Evolutionary conservation across 2,888 invertebrate species (phyloP), one percentile per base, ranked within the genome.

Genomic region (Scaptodrosophila latifasciaeformis): DNA sequence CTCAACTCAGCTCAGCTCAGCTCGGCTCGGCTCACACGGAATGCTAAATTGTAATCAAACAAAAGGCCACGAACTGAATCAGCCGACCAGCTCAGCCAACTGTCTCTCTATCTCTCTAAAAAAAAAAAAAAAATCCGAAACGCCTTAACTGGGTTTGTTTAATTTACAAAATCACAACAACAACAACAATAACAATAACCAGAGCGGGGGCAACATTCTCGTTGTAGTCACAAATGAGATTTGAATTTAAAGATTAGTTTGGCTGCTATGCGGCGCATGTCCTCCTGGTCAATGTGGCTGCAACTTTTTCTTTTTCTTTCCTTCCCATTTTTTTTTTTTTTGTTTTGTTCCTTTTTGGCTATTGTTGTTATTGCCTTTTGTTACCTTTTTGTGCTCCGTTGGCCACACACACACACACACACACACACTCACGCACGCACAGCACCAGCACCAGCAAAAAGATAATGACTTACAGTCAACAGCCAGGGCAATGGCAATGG

Each of bases 1-100:
- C n/a, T n/a, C n/a, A n/a, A n/a, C n/a, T n/a, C n/a, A n/a, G n/a
- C n/a, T n/a, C n/a, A n/a, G n/a, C n/a, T n/a, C n/a, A n/a, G n/a
- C n/a, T n/a, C n/a, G 13, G 35, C 35, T 34, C 31, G n/a, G 35
- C 69, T 68, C 82, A 27, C 29, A 81, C 82, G 82, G 81, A 83
- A 72, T 75, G 83, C 70, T 74, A 79, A 82, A 82, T 76, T 81
- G 81, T 81, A 82, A 81, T 82, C 81, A 83, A 83, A 81, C 81
- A 83, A 81, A 68, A 60, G n/a, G 61, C 58, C 45, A 39, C 31
- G 46, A 35, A n/a, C 44, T 34, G 44, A 35, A 9, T 12, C 37
- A 34, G 34, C 51, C 31, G 13, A 24, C 17, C 48, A 31, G 39
- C 27, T 27, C 12, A 10, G 39, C 39, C 17, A 37, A 17, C 37